Base-by-base conservation (phyloP, 1,140 invertebrate genomes). In the Leptinotarsa defecta region DNA sequence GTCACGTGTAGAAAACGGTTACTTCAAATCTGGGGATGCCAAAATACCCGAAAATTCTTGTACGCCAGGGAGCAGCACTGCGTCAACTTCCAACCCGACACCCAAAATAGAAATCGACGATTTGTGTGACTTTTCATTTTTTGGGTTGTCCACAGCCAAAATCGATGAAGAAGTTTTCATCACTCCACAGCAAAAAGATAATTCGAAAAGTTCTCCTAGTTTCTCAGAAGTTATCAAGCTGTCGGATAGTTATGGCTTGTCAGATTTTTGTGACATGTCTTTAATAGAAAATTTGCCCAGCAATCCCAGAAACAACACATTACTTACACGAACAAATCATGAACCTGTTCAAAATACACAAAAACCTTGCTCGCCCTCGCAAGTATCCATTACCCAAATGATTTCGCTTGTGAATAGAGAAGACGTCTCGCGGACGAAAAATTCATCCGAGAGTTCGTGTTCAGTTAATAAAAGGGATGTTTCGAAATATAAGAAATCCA, bases 111-210 rank as follows among this genome's bases (percentile, higher is more conserved):
- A 74, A 61, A 64, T 80, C 13, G 71, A 70, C 20, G 76, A 79
- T 24, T 68, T 83, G 57, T 83, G 79, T 62, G 82, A 83, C 78
- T 74, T 83, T 48, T 80, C 82, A 19, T 62, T 74, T 63, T 83
- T 82, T 73, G 81, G 74, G 57, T 48, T 79, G 22, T 27, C 57
- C 0, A 24, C 27, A 43, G 48, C n/a, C 48, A 48, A 62, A 70
- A 49, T 19, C 11, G 20, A 20, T 20, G 48, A 65, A 3, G 20
- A 65, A 24, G 27, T 65, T 17, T 20, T 65, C 64, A 13, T 22
- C 17, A 65, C 20, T 13, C 64, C 64, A 8, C 20, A 65, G 6
- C 20, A 65, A 22, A 65, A 15, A 65, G 52, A 57, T 1, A 49
- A 48, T 57, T 57, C 52, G 15, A 17, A 15, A 57, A 57, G 6